These are phyloP conservation scores for Macrobrachium nipponense DNA, from an alignment of 1,140 invertebrate species.

Conservation along the genomic window DNA sequence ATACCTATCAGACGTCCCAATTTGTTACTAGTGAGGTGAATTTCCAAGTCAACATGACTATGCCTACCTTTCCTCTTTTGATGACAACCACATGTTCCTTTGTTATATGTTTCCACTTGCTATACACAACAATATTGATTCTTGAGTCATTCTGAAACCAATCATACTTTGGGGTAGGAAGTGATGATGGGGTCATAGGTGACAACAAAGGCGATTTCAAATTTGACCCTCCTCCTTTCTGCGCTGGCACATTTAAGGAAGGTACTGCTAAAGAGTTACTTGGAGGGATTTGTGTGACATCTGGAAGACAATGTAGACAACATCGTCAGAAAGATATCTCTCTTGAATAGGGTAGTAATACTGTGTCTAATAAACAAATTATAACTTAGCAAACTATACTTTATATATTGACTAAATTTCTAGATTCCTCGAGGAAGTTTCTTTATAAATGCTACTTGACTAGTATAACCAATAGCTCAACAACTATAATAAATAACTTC, in stretches of 20 bases:
- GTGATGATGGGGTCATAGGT: slow-evolving; percentile 14
- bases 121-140: slow-evolving; percentile 68
- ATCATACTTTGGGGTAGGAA: slow-evolving; percentile 67
- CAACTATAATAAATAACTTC: too few relatives aligned
- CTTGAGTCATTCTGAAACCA: slow-evolving; percentile 68
- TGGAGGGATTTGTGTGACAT: background rate
- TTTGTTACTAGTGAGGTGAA: background rate
- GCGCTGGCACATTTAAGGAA: background rate
- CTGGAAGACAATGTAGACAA: background rate
- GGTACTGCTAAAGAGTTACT: slow-evolving; percentile 31
- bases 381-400: too few relatives aligned
- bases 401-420: too few relatives aligned
- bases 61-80: slow-evolving; percentile 30
- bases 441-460: too few relatives aligned
- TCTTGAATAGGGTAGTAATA: too few relatives aligned
- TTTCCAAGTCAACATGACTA: too few relatives aligned
- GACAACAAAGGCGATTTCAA: slow-evolving; percentile 35
- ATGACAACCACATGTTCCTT: slow-evolving; percentile 61
- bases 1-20: too few relatives aligned
- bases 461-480: too few relatives aligned
- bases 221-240: background rate
- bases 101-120: slow-evolving; percentile 66
- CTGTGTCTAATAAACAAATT: too few relatives aligned
- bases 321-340: too few relatives aligned
- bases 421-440: too few relatives aligned